A percentile compares a stretch with the other conserved stretches of the same genome.
Conservation (phyloP, 2,888 invertebrate genomes). For the Eledona agricola region DNA sequence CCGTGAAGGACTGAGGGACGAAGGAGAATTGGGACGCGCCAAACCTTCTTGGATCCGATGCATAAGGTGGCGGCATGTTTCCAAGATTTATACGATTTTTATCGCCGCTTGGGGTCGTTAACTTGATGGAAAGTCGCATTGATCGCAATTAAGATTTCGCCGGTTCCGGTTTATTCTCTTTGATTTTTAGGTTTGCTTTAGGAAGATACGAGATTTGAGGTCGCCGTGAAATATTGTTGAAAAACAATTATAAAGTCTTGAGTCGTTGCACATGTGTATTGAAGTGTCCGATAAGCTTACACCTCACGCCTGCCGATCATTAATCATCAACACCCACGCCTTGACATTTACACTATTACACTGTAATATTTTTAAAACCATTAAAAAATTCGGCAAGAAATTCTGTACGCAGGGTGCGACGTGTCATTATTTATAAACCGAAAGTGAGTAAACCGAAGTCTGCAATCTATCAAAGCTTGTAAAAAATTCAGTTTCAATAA, state of each 20-base stretch:
- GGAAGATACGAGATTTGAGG: conserved; percentile 3
- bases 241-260: conserved; percentile 16
- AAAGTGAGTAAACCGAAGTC: conserved; percentile 7
- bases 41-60: not conserved
- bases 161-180: conserved; percentile 29
- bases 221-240: too few species aligned
- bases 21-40: conserved; percentile 14
- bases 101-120: conserved; percentile 52
- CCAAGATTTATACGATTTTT: conserved; percentile 51
- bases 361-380: conserved; percentile 33
- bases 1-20: conserved; percentile 15
- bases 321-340: conserved; percentile 42
- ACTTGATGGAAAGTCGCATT: conserved; percentile 51
- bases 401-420: too few species aligned
- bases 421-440: conserved; percentile 15
- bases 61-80: conserved; percentile 11
- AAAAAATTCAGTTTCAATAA: conserved; percentile 29
- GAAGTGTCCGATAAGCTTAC: conserved; percentile 34
- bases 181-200: conserved; percentile 11
- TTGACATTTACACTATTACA: conserved; percentile 43
- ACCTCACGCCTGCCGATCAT: conserved; percentile 42
- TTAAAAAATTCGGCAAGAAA: conserved; percentile 5
- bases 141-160: conserved; percentile 52
- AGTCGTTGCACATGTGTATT: conserved; percentile 27
- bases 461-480: conserved; percentile 25